A percentile compares a stretch with the other conserved stretches of the same genome.
These are phyloP conservation scores for Notarius quadriscutis DNA, from an alignment of 2,113 vertebrate species.

Conservation along the genomic window DNA sequence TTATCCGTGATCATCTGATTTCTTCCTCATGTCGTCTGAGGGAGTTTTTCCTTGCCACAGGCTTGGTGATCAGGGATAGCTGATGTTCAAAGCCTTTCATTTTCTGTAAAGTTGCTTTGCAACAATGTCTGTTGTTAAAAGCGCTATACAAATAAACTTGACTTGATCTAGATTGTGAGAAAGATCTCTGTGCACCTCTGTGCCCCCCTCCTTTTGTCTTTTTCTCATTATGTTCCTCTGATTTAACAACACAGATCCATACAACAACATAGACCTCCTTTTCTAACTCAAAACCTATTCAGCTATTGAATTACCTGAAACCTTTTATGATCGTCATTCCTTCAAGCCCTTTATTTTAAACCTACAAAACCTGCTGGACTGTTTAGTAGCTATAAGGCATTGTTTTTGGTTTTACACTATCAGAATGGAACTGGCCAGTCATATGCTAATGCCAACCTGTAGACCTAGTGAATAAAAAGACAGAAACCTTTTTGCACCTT, in stretches of 20 bases:
- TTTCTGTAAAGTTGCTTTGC: too few relatives aligned
- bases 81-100: too few relatives aligned
- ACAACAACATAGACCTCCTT: not conserved
- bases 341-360: slow-evolving; percentile 6
- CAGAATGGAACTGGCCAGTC: not conserved
- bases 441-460: not conserved
- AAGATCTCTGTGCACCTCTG: not conserved
- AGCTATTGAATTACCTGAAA: slow-evolving; percentile 13
- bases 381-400: not conserved
- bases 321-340: slow-evolving; percentile 10
- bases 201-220: not conserved
- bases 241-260: not conserved
- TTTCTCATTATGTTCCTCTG: slow-evolving; percentile 16
- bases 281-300: not conserved
- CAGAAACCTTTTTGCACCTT: not conserved
- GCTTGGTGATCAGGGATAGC: too few relatives aligned
- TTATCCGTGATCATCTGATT: slow-evolving; percentile 15
- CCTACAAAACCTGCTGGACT: slow-evolving; percentile 11
- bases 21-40: too few relatives aligned
- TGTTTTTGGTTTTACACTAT: not conserved
- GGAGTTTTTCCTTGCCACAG: too few relatives aligned
- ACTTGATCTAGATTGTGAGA: not conserved
- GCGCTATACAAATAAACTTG: not conserved
- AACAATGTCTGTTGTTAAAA: too few relatives aligned
- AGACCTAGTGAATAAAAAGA: not conserved